Evolutionary conservation across 1,140 invertebrate genomes (phyloP), one percentile per base, ranked within the genome.

Genomic region (Druon quercuslanigerum): DNA sequence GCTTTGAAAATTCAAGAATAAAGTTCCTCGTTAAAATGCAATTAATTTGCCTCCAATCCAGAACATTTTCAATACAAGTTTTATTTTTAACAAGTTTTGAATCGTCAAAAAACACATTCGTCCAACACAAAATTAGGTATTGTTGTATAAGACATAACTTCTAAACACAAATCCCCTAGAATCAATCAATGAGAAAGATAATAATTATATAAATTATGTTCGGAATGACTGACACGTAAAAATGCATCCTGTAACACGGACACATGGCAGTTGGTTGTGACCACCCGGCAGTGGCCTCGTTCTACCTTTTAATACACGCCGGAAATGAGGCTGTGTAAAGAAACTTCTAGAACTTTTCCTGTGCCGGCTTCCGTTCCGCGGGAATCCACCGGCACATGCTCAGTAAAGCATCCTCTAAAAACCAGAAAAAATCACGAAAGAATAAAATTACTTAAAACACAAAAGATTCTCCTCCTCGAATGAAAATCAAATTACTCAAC

Each of bases 301-400:
- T 77, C 85, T 66, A 86, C 86, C 85, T 86, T 86, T 83, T 84
- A 78, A 82, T 86, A 85, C 79, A 86, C 79, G 82, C 87, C 87
- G 87, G 87, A 88, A 88, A 83, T 70, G 81, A 79, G 79, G 81
- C 78, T 81, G 74, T 81, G 50, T 78, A 46, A 79, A 82, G 85
- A 87, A 88, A 87, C 84, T 88, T 88, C 87, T 88, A 87, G 87
- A 88, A 88, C 86, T 81, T 87, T 88, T 83, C 60, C 25, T 76
- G 66, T 50, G 20, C 57, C 72, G 78, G 50, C 51, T 50, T 78
- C 52, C 52, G 74, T 66, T 52, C 19, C 72, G n/a, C 52, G n/a
- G 17, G 16, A 7, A 66, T n/a, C n/a, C 60, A 33, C 33, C 14
- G 16, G 20, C 14, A 33, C 25, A 16, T 9, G 14, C 60, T 14